Base-by-base conservation (phyloP, 2,113 vertebrate genomes). In the Callospermophilus lateralis region DNA sequence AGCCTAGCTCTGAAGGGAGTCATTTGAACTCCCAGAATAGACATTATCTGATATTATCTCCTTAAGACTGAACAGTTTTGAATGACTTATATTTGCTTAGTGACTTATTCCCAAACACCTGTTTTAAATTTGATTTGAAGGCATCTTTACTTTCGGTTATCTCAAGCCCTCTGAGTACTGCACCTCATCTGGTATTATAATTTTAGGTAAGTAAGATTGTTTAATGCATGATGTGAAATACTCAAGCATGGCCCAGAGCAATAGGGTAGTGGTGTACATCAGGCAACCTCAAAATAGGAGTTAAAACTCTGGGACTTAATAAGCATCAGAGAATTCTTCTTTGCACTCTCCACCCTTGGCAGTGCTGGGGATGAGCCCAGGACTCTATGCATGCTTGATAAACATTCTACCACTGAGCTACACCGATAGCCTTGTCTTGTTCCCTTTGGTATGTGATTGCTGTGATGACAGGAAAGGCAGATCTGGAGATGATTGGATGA, bases 71-170 rank as follows among this genome's bases (percentile, higher is more conserved):
- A 80, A 89, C 53, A 26, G 8, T 81, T 93, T 34, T 65, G 78
- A 90, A 70, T 73, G 78, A 74, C 6, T 70, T 88, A 17, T 1
- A 79, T 95, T 84, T 94, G 51, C 85, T 70, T 51, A 76, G 65
- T 85, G 45, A 58, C 53, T 76, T 92, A 79, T 85, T 92, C 65
- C 58, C 55, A 70, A 16, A 74, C 76, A 74, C 58, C 53, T 92
- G 92, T 32, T 70, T n/a, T 78, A 86, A 78, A 87, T 48, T 70
- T 24, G 1, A n/a, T 87, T 51, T 67, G 78, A 55, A 84, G 72
- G 78, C 45, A 6, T 76, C 34, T 37, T 86, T 65, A 42, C 53
- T 30, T 68, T 78, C 78, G 42, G 48, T 84, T 68, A 84, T 15
- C 72, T 42, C 55, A 74, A 89, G 58, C 45, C 83, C 77, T 73